These are phyloP conservation scores for Myotis brandtii DNA, from an alignment of 2,113 vertebrate species.

Conservation along the genomic window DNA sequence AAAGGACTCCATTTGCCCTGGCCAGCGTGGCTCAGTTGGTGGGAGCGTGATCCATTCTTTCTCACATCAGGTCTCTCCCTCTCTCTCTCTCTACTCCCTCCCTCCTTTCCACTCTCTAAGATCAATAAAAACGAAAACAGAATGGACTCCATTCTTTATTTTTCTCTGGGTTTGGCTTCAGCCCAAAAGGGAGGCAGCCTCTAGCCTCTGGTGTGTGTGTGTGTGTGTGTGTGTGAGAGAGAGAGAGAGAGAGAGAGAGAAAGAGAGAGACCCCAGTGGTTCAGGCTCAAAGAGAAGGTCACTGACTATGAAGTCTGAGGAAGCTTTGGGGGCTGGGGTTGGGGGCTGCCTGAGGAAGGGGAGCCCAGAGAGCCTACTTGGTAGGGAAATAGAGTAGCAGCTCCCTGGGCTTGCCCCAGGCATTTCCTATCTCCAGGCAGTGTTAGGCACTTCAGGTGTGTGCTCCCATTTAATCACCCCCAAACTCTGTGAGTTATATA, in stretches of 20 bases:
- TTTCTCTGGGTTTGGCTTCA: neutral
- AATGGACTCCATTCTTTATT: neutral
- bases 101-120: no score
- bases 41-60: no score
- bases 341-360: neutral
- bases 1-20: no score
- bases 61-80: no score
- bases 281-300: neutral
- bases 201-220: no score
- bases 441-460: neutral
- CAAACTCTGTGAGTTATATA: neutral
- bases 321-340: neutral
- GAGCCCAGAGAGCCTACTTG: neutral
- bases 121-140: no score
- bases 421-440: neutral
- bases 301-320: neutral
- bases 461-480: neutral
- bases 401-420: neutral
- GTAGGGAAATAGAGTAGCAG: neutral
- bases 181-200: neutral
- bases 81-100: no score
- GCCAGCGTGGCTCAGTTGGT: no score
- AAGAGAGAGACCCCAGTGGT: neutral
- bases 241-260: neutral
- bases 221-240: neutral